These are phyloP conservation scores for Zaprionus lineosus DNA, from an alignment of 2,888 invertebrate species.

Conservation along the genomic window DNA sequence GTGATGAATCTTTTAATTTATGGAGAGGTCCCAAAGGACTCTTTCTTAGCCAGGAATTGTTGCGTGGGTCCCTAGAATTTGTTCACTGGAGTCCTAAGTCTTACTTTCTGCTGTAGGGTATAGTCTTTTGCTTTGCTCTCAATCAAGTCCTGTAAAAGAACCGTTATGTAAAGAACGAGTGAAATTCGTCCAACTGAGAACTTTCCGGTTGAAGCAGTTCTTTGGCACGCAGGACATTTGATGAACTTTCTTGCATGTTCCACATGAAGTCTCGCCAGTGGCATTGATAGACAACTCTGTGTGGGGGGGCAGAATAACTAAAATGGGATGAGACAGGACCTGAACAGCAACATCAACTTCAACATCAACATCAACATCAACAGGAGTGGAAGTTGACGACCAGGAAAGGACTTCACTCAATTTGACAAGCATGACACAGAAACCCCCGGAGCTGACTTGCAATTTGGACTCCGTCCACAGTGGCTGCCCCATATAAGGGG, in stretches of 20 bases:
- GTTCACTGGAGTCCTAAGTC: no score
- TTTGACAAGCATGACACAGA: conserved; percentile 76
- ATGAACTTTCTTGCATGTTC: conserved; percentile 29
- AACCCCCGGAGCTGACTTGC: conserved; percentile 64
- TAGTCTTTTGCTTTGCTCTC: no score
- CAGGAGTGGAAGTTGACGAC: conserved; percentile 29
- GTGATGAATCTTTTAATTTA: no score
- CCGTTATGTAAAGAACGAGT: no score
- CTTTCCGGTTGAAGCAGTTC: conserved; percentile 9
- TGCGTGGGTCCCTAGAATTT: no score
- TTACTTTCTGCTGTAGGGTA: no score
- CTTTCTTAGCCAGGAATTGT: no score
- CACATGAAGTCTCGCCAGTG: conserved; percentile 15
- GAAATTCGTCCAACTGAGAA: no score
- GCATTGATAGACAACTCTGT: conserved; percentile 24
- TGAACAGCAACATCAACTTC: conserved; percentile 43
- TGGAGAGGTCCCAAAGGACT: no score
- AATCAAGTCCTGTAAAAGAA: no score
- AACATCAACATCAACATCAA: conserved; percentile 38
- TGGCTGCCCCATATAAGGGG: conserved; percentile 30
- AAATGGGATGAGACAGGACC: conserved; percentile 22
- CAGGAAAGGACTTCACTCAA: conserved; percentile 60
- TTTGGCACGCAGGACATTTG: conserved; percentile 50
- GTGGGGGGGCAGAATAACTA: conserved; percentile 23
- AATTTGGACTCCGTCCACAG: conserved; percentile 39